A percentile compares a stretch with the other conserved stretches of the same genome.
These are phyloP conservation scores for Oenanthe melanoleuca DNA, from an alignment of 2,113 vertebrate species.

Conservation along the genomic window DNA sequence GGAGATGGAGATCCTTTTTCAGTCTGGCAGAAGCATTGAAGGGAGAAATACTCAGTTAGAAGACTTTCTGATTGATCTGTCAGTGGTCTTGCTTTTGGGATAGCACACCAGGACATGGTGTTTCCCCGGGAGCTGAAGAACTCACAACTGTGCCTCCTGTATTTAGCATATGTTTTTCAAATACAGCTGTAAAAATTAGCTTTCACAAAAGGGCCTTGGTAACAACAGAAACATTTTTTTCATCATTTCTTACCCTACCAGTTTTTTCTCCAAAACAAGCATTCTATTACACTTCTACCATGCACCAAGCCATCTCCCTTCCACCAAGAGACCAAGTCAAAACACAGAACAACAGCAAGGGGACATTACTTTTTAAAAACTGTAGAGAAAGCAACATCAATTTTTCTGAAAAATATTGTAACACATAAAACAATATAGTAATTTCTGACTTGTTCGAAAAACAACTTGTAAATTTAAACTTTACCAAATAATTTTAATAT, in stretches of 20 bases:
- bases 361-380: background rate
- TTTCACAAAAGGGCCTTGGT: background rate
- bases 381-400: background rate
- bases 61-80: background rate
- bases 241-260: background rate
- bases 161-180: background rate
- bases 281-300: background rate
- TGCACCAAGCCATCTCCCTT: accelerated
- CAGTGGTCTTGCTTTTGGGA: background rate
- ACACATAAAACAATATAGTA: background rate
- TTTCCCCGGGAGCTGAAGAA: background rate
- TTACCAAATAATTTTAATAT: background rate
- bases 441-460: background rate
- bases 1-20: background rate
- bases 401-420: background rate
- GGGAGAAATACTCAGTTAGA: background rate
- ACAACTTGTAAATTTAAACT: background rate
- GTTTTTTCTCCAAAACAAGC: background rate
- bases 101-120: background rate
- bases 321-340: background rate
- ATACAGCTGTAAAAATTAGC: background rate
- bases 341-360: accelerated
- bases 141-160: background rate
- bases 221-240: background rate
- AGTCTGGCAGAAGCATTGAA: background rate